phyloP scores from a whole-genome alignment of 2,888 invertebrate species.

The Drosophila pseudotalamancana region DNA sequence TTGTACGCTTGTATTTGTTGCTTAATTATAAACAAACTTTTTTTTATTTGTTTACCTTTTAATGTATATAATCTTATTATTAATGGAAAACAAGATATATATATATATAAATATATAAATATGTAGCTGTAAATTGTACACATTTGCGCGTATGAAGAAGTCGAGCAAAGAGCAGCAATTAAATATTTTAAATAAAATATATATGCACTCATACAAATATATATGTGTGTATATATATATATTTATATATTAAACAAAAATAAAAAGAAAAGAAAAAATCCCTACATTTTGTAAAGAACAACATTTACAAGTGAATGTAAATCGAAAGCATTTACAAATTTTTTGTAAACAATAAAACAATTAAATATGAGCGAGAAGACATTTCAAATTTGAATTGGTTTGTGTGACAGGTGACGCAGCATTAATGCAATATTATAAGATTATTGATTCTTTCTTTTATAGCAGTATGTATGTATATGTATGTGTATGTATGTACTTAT shows the following conservation, averaged over 20 bases:
- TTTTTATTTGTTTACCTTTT: conserved; percentile 62
- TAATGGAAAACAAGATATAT: conserved; percentile 31
- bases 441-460: conserved; percentile 15
- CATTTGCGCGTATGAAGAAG: conserved; percentile 25
- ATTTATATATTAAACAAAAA: neutral
- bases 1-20: conserved; percentile 76
- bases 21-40: conserved; percentile 69
- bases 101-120: conserved; percentile 13
- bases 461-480: conserved; percentile 13
- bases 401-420: conserved; percentile 9
- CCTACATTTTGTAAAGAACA: conserved; percentile 37
- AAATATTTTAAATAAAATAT: conserved; percentile 19
- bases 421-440: conserved; percentile 18
- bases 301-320: conserved; percentile 39
- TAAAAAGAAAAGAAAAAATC: neutral
- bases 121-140: conserved; percentile 40
- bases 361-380: conserved; percentile 50
- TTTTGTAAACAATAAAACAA: conserved; percentile 62
- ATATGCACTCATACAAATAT: neutral
- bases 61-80: conserved; percentile 55
- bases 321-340: conserved; percentile 55
- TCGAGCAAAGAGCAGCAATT: conserved; percentile 36
- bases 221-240: neutral
- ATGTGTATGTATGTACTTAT: conserved; percentile 7
- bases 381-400: conserved; percentile 41